Percentiles rank a stretch among this genome's conserved stretches.
These are phyloP conservation scores for Maconellicoccus hirsutus DNA, from an alignment of 1,140 invertebrate genomes.

Conservation along the genomic window DNA sequence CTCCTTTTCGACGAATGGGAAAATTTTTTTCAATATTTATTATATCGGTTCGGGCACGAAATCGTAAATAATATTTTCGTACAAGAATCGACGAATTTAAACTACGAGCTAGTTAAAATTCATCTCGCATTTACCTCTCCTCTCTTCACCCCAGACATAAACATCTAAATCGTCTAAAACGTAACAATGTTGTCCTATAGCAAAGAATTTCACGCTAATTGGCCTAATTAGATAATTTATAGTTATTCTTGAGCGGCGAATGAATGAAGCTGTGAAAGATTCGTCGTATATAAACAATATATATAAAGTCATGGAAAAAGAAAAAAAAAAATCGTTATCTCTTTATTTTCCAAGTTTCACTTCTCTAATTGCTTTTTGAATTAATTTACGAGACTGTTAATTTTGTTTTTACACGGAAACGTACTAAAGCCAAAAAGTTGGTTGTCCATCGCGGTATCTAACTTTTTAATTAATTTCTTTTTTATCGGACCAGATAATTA, in stretches of 20 bases:
- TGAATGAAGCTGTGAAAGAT: too few relatives aligned
- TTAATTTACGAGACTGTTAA: not conserved
- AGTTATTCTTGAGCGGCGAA: not conserved
- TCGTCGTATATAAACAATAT: too few relatives aligned
- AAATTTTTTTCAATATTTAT: not conserved
- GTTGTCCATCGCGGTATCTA: not conserved
- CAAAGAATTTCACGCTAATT: not conserved
- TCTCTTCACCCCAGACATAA: not conserved
- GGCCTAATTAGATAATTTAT: constrained; percentile 9
- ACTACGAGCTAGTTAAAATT: not conserved
- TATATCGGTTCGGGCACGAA: too few relatives aligned
- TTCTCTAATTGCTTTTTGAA: constrained; percentile 4
- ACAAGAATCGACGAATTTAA: not conserved
- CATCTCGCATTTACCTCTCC: not conserved
- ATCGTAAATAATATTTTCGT: too few relatives aligned
- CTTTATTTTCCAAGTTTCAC: not conserved
- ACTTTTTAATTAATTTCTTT: not conserved
- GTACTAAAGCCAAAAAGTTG: not conserved
- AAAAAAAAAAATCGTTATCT: not conserved
- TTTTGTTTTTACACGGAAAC: not conserved
- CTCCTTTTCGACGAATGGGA: not conserved
- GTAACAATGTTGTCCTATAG: not conserved
- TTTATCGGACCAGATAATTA: constrained; percentile 4
- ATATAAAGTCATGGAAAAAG: too few relatives aligned
- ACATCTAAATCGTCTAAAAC: not conserved